Evolutionary conservation across 2,888 invertebrate genomes (phyloP).

Genomic region (Chaetoderma sp.): DNA sequence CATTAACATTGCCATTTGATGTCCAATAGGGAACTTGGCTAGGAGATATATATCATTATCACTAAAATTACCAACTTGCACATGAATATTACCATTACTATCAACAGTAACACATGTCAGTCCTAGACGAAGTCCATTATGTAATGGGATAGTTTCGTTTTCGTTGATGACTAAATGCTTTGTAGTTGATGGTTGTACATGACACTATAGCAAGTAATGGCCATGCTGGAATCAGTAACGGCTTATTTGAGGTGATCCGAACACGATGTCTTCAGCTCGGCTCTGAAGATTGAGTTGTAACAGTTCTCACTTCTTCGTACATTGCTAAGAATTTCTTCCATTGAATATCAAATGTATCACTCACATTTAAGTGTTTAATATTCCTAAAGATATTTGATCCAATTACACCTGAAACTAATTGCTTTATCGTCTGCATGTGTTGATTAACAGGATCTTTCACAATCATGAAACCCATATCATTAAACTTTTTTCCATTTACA

Average conservation of each 20-base stretch:
- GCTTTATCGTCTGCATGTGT: not conserved
- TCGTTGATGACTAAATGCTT: too few species aligned
- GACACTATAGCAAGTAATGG: too few species aligned
- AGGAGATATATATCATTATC: not conserved
- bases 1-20: not conserved
- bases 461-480: not conserved
- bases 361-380: too few species aligned
- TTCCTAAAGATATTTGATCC: conserved; percentile 1
- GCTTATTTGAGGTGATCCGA: too few species aligned
- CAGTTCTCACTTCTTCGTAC: too few species aligned
- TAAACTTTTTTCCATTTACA: not conserved
- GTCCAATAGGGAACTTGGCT: not conserved
- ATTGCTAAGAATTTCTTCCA: too few species aligned
- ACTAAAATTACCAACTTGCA: not conserved
- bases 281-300: too few species aligned
- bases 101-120: not conserved
- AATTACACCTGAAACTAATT: not conserved
- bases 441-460: not conserved
- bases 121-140: not conserved
- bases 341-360: too few species aligned
- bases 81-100: not conserved
- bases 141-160: not conserved
- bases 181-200: too few species aligned
- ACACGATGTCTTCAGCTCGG: too few species aligned
- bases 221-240: too few species aligned